Conservation (phyloP, 2,113 vertebrate genomes). For the Phrynocephalus versicolor region DNA sequence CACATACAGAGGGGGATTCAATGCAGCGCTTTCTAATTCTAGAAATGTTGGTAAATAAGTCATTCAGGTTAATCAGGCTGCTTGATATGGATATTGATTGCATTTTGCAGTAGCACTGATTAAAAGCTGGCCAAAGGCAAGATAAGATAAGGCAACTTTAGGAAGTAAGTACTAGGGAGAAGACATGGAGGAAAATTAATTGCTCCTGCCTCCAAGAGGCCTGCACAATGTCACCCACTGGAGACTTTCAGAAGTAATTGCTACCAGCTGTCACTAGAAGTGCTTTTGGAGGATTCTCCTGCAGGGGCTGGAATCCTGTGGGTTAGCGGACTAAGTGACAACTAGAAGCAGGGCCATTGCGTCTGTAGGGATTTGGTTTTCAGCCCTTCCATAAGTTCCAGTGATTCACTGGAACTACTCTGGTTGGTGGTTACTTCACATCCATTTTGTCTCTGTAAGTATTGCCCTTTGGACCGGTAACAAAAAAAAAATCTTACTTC, state of each 20-base stretch:
- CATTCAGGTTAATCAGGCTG: not conserved
- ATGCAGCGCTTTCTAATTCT: not conserved
- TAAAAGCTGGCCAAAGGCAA: not conserved
- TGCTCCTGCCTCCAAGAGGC: not conserved
- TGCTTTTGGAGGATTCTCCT: not conserved
- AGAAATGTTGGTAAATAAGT: not conserved
- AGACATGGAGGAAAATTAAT: not conserved
- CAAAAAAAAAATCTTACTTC: no score
- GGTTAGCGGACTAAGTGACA: no score
- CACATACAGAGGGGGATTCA: not conserved
- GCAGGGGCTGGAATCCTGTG: not conserved
- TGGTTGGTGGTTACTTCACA: no score
- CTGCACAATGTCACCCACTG: not conserved
- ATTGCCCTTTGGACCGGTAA: no score
- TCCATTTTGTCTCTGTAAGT: no score
- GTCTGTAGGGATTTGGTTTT: no score
- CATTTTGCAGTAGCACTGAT: not conserved
- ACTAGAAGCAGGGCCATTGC: no score
- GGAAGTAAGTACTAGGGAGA: not conserved
- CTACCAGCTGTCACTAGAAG: not conserved
- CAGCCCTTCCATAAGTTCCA: no score
- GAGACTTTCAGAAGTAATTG: not conserved
- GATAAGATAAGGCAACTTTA: not conserved
- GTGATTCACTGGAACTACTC: no score
- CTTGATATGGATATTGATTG: not conserved